These are phyloP conservation scores for Drosophila sp. DNA, from an alignment of 1,140 invertebrate genomes.

Conservation along the genomic window DNA sequence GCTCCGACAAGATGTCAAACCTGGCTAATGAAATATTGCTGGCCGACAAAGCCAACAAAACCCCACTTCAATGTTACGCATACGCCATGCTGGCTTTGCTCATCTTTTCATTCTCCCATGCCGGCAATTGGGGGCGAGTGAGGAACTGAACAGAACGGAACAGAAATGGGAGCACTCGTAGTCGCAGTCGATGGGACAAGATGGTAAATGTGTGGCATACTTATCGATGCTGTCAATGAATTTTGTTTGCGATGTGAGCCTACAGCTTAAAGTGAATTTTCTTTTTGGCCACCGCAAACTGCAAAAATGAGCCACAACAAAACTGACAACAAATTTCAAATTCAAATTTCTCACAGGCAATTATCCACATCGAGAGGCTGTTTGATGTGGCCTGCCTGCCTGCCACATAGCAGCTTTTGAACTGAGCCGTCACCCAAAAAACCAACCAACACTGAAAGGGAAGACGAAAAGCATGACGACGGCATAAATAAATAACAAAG, in stretches of 20 bases:
- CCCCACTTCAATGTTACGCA: slow-evolving; percentile 36
- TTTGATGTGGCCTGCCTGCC: slow-evolving; percentile 63
- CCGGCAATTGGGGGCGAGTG: neutral
- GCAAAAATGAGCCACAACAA: slow-evolving; percentile 14
- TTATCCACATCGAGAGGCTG: slow-evolving; percentile 40
- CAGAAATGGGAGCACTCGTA: neutral
- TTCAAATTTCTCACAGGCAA: slow-evolving; percentile 63
- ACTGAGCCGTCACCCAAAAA: neutral
- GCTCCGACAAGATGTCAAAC: slow-evolving; percentile 37
- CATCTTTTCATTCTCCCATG: slow-evolving; percentile 2
- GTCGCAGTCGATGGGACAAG: neutral
- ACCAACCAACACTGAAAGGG: slow-evolving; percentile 25
- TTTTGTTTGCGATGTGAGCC: slow-evolving; percentile 22
- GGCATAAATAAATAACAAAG: slow-evolving; percentile 52
- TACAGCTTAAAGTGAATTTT: slow-evolving; percentile 39
- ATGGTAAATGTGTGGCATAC: slow-evolving; percentile 28
- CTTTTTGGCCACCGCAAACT: slow-evolving; percentile 28
- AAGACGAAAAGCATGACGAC: slow-evolving; percentile 6
- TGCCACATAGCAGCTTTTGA: slow-evolving; percentile 40
- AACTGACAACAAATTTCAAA: slow-evolving; percentile 29
- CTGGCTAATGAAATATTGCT: slow-evolving; percentile 44
- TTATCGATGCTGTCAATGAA: slow-evolving; percentile 53
- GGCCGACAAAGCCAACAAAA: neutral
- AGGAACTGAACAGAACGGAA: neutral
- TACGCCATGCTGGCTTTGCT: slow-evolving; percentile 32